A percentile compares a stretch with the other conserved stretches of the same genome.
phyloP scores from a whole-genome alignment of 1,140 invertebrate species.

The Conus betulinus region DNA sequence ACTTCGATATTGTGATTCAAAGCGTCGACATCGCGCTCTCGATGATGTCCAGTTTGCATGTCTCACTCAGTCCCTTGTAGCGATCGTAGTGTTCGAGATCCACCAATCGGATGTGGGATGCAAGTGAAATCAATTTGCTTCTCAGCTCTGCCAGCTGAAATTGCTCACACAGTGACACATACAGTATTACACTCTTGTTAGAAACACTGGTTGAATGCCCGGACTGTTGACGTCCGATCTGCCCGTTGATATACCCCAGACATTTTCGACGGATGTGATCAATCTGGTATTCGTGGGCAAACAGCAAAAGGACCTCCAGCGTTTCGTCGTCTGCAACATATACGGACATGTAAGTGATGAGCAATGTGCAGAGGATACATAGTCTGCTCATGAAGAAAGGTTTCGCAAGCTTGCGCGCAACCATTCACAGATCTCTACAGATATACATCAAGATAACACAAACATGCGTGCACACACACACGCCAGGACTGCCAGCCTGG shows the following conservation, averaged over 20 bases:
- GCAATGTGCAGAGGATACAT: no score
- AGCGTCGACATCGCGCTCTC: no score
- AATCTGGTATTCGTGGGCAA: neutral
- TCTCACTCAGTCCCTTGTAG: no score
- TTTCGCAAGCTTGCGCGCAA: neutral
- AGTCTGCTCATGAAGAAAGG: no score
- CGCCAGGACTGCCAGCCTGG: neutral
- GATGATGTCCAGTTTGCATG: no score
- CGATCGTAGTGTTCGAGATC: no score
- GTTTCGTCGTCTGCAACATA: neutral
- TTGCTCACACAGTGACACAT: no score
- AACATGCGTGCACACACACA: neutral
- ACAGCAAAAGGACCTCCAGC: neutral
- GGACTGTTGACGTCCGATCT: neutral
- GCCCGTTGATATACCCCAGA: neutral
- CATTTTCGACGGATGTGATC: neutral
- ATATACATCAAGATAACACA: constrained; percentile 13
- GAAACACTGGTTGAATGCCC: neutral
- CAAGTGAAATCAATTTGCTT: no score
- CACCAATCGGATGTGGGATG: no score
- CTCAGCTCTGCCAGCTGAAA: no score
- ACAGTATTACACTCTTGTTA: no score
- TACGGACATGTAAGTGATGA: neutral
- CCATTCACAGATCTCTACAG: neutral
- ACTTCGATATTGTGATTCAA: no score